Conservation (phyloP, 2,888 invertebrate species). For the Polyommatus iphigenia region DNA sequence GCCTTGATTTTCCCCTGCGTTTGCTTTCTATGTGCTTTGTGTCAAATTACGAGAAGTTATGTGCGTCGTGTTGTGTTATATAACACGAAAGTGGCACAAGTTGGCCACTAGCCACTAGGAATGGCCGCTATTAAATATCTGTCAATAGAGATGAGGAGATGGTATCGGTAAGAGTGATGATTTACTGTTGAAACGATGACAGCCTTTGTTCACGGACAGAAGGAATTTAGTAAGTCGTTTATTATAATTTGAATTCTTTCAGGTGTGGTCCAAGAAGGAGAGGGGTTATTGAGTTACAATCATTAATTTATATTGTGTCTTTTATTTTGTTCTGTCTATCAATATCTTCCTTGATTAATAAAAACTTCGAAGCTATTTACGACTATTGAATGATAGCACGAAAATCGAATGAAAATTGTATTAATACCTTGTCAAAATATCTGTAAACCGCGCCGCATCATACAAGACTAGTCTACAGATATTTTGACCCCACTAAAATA, state of each 20-base stretch:
- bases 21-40: conserved; percentile 21
- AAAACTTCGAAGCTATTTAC: too few relatives aligned
- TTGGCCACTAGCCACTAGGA: not conserved
- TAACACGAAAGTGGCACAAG: conserved; percentile 13
- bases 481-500: too few relatives aligned
- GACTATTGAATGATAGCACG: too few relatives aligned
- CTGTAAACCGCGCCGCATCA: too few relatives aligned
- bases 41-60: not conserved
- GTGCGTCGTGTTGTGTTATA: not conserved
- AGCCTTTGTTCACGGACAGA: not conserved
- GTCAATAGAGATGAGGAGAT: not conserved
- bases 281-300: too few relatives aligned
- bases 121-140: conserved; percentile 15
- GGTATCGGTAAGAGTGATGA: not conserved
- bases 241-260: not conserved
- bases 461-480: too few relatives aligned
- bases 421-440: too few relatives aligned
- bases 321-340: too few relatives aligned
- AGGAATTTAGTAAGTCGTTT: not conserved
- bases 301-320: too few relatives aligned
- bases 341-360: too few relatives aligned
- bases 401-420: too few relatives aligned
- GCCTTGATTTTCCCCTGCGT: not conserved
- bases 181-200: not conserved
- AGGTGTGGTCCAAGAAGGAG: not conserved